Percentiles rank a stretch among this genome's conserved stretches.
Conservation (phyloP, 2,113 vertebrate genomes). For the Nibea coibor region DNA sequence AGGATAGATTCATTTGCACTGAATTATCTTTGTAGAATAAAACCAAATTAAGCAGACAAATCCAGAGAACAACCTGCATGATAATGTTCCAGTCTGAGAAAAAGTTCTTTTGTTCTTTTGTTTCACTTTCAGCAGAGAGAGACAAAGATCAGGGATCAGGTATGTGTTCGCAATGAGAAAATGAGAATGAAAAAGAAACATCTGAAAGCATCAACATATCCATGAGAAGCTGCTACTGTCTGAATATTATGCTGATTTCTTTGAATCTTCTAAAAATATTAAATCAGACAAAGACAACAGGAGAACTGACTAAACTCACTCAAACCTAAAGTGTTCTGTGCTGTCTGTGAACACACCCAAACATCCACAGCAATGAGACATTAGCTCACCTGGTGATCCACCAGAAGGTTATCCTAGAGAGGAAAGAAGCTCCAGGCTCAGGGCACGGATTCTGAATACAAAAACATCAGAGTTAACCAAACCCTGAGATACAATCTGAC, state of each 20-base stretch:
- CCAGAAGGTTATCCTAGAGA: conserved; percentile 96
- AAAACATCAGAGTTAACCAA: neutral
- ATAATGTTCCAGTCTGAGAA: neutral
- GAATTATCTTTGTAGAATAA: too few relatives aligned
- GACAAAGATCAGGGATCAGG: neutral
- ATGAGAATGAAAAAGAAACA: neutral
- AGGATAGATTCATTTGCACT: too few relatives aligned
- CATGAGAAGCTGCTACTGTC: too few relatives aligned
- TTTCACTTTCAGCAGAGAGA: neutral
- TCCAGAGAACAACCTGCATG: neutral
- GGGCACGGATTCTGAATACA: conserved; percentile 92
- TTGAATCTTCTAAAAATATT: neutral
- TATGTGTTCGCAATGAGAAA: neutral
- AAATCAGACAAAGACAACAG: neutral
- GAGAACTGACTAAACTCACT: neutral
- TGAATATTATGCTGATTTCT: neutral
- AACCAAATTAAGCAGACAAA: neutral
- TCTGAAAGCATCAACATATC: too few relatives aligned
- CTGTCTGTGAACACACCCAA: neutral
- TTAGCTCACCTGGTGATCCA: conserved; percentile 93
- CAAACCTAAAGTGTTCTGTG: neutral
- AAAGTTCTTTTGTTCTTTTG: neutral
- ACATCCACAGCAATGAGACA: neutral
- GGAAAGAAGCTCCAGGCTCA: conserved; percentile 91
- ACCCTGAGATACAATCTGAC: too few relatives aligned